Conservation (phyloP, 1,140 invertebrate species). For the Caenorhabditis briggsae region DNA sequence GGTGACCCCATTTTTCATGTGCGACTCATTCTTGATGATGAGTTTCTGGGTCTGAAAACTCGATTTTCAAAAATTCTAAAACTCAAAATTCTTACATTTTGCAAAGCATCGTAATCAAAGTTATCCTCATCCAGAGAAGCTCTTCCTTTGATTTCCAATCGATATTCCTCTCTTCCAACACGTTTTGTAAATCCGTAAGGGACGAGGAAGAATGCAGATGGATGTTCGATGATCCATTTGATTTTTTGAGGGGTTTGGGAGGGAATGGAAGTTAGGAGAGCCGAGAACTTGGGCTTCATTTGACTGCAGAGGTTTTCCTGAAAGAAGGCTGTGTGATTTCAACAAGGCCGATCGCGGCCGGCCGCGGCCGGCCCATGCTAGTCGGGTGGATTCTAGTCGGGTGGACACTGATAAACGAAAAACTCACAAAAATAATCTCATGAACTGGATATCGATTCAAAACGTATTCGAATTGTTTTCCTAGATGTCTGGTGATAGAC, state of each 20-base stretch:
- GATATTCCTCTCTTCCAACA: slow-evolving; percentile 25
- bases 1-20: not conserved
- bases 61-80: no score
- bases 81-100: slow-evolving; percentile 42
- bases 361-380: no score
- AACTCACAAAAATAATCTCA: slow-evolving; percentile 20
- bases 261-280: not conserved
- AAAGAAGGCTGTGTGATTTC: not conserved
- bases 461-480: slow-evolving; percentile 38
- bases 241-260: slow-evolving; percentile 16
- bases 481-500: slow-evolving; percentile 21
- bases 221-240: slow-evolving; percentile 40
- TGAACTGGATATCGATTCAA: not conserved
- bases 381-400: no score
- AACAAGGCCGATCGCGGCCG: no score
- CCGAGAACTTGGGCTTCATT: slow-evolving; percentile 22
- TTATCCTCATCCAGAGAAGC: not conserved
- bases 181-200: slow-evolving; percentile 23
- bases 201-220: not conserved
- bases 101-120: slow-evolving; percentile 9
- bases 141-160: not conserved
- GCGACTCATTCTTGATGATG: not conserved
- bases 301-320: slow-evolving; percentile 33
- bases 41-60: slow-evolving; percentile 20
- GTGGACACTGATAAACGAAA: not conserved